Conservation (phyloP, 2,888 invertebrate species). For the Agrypnus murinus region DNA sequence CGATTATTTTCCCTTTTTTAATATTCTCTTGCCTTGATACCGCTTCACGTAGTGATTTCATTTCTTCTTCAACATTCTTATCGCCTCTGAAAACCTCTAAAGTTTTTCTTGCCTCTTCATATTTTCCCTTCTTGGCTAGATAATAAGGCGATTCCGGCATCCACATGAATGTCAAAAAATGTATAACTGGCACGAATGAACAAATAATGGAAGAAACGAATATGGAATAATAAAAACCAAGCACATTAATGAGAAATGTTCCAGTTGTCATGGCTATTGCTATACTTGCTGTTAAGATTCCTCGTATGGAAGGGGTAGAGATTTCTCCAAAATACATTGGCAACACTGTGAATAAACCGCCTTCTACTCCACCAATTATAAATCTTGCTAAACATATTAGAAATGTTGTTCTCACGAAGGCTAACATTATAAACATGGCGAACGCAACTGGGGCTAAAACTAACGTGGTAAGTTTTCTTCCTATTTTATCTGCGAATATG, state of each 20-base stretch:
- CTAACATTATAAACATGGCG: conserved; percentile 77
- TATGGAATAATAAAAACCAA: conserved; percentile 76
- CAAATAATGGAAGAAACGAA: conserved; percentile 74
- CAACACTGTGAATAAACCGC: conserved; percentile 67
- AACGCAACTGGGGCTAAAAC: conserved; percentile 69
- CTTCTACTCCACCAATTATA: conserved; percentile 74
- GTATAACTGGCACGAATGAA: conserved; percentile 75
- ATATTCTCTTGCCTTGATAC: conserved; percentile 70
- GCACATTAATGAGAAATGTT: conserved; percentile 77
- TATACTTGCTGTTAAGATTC: conserved; percentile 77
- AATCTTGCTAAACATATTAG: conserved; percentile 72
- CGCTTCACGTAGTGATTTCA: conserved; percentile 64
- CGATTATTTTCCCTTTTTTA: conserved; percentile 71
- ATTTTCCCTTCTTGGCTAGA: conserved; percentile 68
- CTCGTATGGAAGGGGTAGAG: conserved; percentile 74
- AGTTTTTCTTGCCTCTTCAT: conserved; percentile 72
- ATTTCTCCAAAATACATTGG: conserved; percentile 78
- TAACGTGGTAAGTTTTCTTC: conserved; percentile 73
- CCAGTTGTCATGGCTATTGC: conserved; percentile 75
- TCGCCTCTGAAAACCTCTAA: conserved; percentile 77
- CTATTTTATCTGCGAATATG: conserved; percentile 77
- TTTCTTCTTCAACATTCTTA: conserved; percentile 72
- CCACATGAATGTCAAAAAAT: conserved; percentile 75
- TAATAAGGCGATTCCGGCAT: conserved; percentile 81
- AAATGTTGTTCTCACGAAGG: conserved; percentile 75